Evolutionary conservation across 1,140 invertebrate species (phyloP), one percentile per base, ranked within the genome.

Genomic region (Potamilus streckersoni): DNA sequence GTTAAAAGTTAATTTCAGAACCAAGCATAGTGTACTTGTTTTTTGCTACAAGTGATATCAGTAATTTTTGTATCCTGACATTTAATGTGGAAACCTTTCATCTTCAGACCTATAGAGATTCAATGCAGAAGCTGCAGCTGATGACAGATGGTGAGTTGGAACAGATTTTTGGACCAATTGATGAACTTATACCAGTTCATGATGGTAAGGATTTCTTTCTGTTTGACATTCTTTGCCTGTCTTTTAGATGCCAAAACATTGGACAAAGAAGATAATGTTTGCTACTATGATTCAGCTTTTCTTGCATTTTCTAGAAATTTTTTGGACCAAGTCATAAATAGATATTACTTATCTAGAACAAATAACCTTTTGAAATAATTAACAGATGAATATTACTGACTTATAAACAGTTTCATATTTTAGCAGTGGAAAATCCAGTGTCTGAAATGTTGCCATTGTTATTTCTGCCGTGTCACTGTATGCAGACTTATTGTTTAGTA

Each of bases 111-210:
- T 92, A 92, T 76, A 88, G 90, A 67, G 89, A 91, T 65, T 91
- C 91, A 8, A 82, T 92, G 80, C 75, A 89, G 64, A 86, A 89
- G 14, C 86, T 91, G 19, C 87, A 89, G 68, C 88, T 92, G 57
- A 88, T 92, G 65, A 91, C 83, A 49, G 77, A 86, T 5, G 84
- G 88, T 49, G 92, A 92, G 79, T 73, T 92, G 14, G 59, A 80
- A 20, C 89, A 88, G 67, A 86, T 92, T n/a, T 92, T 92, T 87
- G 90, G 91, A 13, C 81, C 84, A 16, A 81, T 90, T 19, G 87
- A 90, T 59, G 65, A 76, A 6, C 78, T 90, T 13, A 83, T 88
- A 20, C 89, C 88, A 20, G 82, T 90, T n/a, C 89, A 90, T 80
- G 77, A 88, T 86, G 87, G 89, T 90, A 77, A 83, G 38, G 55